Conservation (phyloP, 2,113 vertebrate species). For the Panurus biarmicus region DNA sequence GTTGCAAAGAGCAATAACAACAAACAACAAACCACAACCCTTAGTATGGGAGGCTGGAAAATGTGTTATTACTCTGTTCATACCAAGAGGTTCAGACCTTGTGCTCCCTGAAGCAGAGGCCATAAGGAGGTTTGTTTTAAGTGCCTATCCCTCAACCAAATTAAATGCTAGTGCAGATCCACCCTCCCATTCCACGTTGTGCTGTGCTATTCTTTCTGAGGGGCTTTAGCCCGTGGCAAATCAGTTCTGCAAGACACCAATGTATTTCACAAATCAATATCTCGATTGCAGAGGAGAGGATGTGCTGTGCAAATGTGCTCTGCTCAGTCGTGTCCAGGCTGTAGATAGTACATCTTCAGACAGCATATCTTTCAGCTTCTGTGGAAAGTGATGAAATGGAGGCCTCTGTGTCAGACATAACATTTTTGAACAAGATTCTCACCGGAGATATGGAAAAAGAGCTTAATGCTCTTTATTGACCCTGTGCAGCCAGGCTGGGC, state of each 20-base stretch:
- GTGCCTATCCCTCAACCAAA: background rate
- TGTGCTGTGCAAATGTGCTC: background rate
- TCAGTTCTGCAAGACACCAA: background rate
- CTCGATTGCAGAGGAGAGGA: background rate
- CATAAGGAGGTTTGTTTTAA: background rate
- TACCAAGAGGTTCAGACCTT: background rate
- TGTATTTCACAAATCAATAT: background rate
- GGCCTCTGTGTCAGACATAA: background rate
- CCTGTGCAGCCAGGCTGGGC: background rate
- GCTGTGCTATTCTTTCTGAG: background rate
- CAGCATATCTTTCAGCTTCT: background rate
- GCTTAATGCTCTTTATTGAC: background rate
- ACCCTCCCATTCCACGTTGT: background rate
- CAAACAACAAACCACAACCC: background rate
- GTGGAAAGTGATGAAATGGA: background rate
- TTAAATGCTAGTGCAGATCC: background rate
- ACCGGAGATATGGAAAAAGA: background rate
- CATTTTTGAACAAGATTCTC: background rate
- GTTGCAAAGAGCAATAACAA: background rate
- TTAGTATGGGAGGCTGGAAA: background rate
- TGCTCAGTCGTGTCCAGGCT: background rate
- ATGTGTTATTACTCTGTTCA: background rate
- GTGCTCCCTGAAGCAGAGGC: fast-evolving
- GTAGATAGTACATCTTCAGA: background rate
- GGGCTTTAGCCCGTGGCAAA: background rate